Conservation (phyloP, 2,797 vertebrate species). For the Anabas testudineus region DNA sequence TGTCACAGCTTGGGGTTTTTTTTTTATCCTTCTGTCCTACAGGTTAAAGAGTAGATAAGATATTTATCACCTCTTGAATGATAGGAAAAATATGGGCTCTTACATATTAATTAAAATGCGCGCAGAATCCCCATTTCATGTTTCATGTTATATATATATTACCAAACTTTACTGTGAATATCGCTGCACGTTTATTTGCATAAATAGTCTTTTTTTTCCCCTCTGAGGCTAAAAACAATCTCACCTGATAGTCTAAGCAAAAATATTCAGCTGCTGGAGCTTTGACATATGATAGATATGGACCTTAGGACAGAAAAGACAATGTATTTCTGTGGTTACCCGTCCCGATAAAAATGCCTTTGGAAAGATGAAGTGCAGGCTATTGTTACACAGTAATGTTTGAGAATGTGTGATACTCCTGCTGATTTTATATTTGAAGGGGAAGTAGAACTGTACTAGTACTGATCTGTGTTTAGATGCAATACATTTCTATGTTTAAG, state of each 20-base stretch:
- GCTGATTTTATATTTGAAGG: constrained; percentile 48
- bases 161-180: not conserved
- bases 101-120: constrained; percentile 58
- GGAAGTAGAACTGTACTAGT: constrained; percentile 20
- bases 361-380: constrained; percentile 54
- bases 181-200: constrained; percentile 38
- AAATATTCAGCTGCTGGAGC: constrained; percentile 59
- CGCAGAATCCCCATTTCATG: constrained; percentile 31
- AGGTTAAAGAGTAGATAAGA: constrained; percentile 79
- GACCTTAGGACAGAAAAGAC: constrained; percentile 57
- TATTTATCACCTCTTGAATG: constrained; percentile 75
- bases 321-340: constrained; percentile 55
- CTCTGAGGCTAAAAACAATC: constrained; percentile 29
- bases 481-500: constrained; percentile 33
- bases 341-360: constrained; percentile 59
- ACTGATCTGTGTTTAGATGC: constrained; percentile 24
- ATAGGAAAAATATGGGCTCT: constrained; percentile 57
- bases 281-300: constrained; percentile 66
- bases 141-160: constrained; percentile 14
- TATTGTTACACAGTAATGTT: constrained; percentile 45
- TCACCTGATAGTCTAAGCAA: constrained; percentile 33
- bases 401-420: constrained; percentile 50
- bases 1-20: constrained; percentile 81
- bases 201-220: constrained; percentile 33
- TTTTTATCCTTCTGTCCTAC: constrained; percentile 73